Evolutionary conservation across 2,113 vertebrate genomes (phyloP).

Genomic region (Muscicapa adusta): DNA sequence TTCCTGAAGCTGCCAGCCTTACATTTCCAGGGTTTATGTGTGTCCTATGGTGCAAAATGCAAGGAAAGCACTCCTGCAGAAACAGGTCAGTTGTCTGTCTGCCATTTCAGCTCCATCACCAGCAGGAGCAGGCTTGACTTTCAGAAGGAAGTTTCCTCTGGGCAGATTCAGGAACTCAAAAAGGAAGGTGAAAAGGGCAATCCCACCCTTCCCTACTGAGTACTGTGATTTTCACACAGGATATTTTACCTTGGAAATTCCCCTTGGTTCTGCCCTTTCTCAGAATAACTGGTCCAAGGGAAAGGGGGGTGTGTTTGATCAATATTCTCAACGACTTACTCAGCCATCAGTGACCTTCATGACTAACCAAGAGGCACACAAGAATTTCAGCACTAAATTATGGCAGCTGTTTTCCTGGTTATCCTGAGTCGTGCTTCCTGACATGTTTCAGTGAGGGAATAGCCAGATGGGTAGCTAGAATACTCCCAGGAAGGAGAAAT

Average conservation of each 20-base stretch:
- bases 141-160: background rate
- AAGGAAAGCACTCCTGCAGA: background rate
- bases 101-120: constrained; percentile 13
- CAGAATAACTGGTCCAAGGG: background rate
- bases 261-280: background rate
- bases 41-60: background rate
- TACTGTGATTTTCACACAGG: background rate
- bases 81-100: constrained; percentile 19
- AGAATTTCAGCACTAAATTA: background rate
- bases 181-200: constrained; percentile 39
- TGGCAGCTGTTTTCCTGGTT: background rate
- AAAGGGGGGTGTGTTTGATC: background rate
- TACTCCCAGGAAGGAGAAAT: background rate
- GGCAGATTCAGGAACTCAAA: background rate
- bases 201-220: background rate
- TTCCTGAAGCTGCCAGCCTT: background rate
- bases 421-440: background rate
- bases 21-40: background rate
- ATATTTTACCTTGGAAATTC: background rate
- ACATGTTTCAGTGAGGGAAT: background rate
- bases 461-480: background rate
- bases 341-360: background rate
- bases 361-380: background rate
- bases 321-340: background rate
- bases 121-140: background rate